Base-by-base conservation (phyloP, 2,797 vertebrate species). In the Danio albolineatus region DNA sequence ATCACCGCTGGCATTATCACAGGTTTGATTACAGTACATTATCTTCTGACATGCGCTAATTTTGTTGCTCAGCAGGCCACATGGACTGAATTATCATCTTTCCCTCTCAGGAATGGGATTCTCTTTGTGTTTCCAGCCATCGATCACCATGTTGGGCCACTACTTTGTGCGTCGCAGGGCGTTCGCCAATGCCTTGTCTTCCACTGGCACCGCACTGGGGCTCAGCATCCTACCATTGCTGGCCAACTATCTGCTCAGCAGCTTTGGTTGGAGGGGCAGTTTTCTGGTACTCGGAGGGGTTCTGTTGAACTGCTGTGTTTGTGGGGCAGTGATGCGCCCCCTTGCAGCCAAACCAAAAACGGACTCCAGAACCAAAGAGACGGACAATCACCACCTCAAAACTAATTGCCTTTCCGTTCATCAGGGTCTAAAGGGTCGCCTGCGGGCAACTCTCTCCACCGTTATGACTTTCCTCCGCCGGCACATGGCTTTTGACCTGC, bases 281-380 rank as follows among this genome's bases (percentile, higher is more conserved):
- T 96, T 96, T 83, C 90, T 96, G 36, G 82, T 97, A 83, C 93
- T 96, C 53, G 95, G 95, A 0, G 96, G 93, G 16, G 80, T 96
- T 21, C 60, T 95, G 10, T 84, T 97, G 17, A 95, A 96, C 86
- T 90, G 93, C 82, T 96, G 95, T 0, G 93, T 94, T 16, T 95
- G 93, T 56, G 95, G 96, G 21, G 94, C 96, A 4, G 80, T 96
- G 53, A 92, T 96, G 93, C 94, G 95, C 82, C 95, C 95, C 0
- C 78, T 96, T 60, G 69, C 72, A 61, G 10, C 78, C n/a, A 82
- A 78, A 61, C 62, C 53, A 49, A 79, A 79, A 41, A 44, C 3
- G 10, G 59, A 83, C 51, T 13, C 0, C 72, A 70, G 7, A 3
- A 28, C 13, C 7, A 39, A 46, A 9, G n/a, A 51, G 10, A 38